Percentiles rank a stretch among this genome's conserved stretches.
phyloP scores from a whole-genome alignment of 2,113 vertebrate genomes.

The Oreotrochilus melanogaster region DNA sequence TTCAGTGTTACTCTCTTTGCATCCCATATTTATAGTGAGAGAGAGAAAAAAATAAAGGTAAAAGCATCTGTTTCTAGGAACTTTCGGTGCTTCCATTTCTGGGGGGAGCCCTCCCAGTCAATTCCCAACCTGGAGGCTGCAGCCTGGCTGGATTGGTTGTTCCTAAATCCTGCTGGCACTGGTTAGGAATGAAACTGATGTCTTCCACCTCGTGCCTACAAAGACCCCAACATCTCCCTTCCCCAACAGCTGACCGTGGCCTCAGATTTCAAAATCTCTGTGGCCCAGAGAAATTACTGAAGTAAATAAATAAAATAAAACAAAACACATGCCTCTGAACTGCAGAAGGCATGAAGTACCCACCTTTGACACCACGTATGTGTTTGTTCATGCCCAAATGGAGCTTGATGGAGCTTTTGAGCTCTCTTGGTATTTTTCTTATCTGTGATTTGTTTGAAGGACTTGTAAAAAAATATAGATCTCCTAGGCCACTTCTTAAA shows the following conservation, averaged over 20 bases:
- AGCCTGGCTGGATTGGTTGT: not conserved
- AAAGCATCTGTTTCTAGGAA: not conserved
- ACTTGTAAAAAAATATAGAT: not conserved
- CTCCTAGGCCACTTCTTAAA: not conserved
- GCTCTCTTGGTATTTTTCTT: not conserved
- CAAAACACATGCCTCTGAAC: not conserved
- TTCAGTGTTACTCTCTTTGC: not conserved
- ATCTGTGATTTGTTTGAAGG: not conserved
- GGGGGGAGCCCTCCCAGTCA: not conserved
- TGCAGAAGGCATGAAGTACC: not conserved
- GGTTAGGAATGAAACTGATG: not conserved
- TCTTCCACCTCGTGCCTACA: slow-evolving; percentile 21
- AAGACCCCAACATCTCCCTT: not conserved
- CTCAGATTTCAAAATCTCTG: slow-evolving; percentile 41
- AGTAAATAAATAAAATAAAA: slow-evolving; percentile 5
- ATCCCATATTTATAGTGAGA: not conserved
- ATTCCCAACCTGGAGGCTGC: not conserved
- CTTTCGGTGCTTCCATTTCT: not conserved
- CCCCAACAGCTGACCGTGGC: not conserved
- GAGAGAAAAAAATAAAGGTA: not conserved
- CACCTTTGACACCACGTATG: not conserved
- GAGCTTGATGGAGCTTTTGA: not conserved
- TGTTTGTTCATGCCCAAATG: not conserved
- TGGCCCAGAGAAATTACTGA: not conserved
- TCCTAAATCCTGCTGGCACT: not conserved